Conservation (phyloP, 2,797 vertebrate species). For the Phataginus tetradactyla region DNA sequence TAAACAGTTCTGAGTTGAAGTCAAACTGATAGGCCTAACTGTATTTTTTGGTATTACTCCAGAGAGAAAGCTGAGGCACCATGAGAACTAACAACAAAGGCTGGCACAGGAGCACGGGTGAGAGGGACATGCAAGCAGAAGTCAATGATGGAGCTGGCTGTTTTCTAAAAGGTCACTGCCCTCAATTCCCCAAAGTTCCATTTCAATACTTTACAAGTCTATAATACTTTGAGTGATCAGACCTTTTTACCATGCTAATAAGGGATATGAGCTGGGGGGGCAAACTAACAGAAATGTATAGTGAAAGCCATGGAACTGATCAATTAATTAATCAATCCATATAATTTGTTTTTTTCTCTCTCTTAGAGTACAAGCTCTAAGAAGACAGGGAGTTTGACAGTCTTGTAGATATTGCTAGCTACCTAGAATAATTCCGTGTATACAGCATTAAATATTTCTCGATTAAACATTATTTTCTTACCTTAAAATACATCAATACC, state of each 20-base stretch:
- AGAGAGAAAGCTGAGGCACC: not conserved
- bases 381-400: not conserved
- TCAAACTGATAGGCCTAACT: not conserved
- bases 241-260: constrained; percentile 18
- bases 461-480: constrained; percentile 7
- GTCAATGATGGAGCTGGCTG: not conserved
- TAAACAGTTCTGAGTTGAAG: constrained; percentile 38
- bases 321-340: constrained; percentile 4
- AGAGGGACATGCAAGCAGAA: not conserved
- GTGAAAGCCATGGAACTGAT: constrained; percentile 4
- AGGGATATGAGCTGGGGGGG: not conserved
- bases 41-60: not conserved
- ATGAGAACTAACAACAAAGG: not conserved
- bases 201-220: not conserved
- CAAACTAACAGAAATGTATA: constrained; percentile 23
- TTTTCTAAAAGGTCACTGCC: constrained; percentile 6
- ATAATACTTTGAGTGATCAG: not conserved
- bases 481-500: not conserved
- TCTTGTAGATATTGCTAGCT: not conserved
- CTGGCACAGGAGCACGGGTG: not conserved
- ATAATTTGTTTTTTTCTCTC: constrained; percentile 15
- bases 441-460: not conserved
- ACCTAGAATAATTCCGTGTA: not conserved
- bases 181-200: constrained; percentile 2
- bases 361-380: not conserved